Evolutionary conservation across 2,113 vertebrate genomes (phyloP).

Genomic region (Dermatemys mawii): DNA sequence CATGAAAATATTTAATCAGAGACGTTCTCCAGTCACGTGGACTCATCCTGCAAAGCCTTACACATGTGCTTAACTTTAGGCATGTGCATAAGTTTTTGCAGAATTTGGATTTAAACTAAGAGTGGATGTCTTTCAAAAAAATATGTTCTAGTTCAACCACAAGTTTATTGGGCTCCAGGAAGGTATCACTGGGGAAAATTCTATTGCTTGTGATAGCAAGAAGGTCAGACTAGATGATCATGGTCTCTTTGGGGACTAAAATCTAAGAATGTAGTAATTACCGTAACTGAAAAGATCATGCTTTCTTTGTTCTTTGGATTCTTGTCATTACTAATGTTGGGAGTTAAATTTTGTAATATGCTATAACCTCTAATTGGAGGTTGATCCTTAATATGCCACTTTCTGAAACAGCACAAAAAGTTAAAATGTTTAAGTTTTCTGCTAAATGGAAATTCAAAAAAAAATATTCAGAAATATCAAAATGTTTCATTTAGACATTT

Average conservation of each 20-base stretch:
- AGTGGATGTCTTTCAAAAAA: background rate
- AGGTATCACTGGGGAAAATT: background rate
- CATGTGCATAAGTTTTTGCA: background rate
- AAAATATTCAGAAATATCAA: background rate
- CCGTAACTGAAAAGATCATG: background rate
- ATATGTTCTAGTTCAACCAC: background rate
- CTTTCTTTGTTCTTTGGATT: background rate
- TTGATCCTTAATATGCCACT: background rate
- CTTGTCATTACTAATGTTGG: background rate
- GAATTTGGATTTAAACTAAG: background rate
- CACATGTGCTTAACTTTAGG: background rate
- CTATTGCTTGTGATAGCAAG: background rate
- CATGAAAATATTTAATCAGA: background rate
- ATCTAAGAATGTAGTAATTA: background rate
- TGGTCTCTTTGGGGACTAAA: background rate
- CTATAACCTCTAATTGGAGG: background rate
- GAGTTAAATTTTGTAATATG: background rate
- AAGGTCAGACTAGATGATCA: background rate
- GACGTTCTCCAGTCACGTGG: background rate
- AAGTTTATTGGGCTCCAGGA: background rate
- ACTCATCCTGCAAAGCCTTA: background rate
- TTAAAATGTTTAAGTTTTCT: too few relatives aligned
- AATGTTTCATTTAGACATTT: background rate
- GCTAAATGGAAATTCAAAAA: background rate
- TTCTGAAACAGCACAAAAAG: background rate